A percentile compares a stretch with the other conserved stretches of the same genome.
Evolutionary conservation across 2,113 vertebrate genomes (phyloP).

Genomic region (Lasiurus cinereus): DNA sequence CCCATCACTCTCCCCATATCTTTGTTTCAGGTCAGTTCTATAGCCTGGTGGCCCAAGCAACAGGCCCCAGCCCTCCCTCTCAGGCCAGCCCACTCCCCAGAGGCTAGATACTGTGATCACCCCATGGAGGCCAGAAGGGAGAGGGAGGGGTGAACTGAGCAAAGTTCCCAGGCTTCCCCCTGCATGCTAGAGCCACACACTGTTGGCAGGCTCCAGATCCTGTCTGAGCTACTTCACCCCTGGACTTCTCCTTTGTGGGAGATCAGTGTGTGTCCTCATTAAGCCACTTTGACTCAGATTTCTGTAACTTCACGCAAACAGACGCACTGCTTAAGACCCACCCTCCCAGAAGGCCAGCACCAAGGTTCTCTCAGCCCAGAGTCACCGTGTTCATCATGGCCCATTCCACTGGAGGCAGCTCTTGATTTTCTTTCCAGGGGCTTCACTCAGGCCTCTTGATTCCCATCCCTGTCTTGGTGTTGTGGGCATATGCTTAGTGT

Average conservation of each 20-base stretch:
- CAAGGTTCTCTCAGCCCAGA: rapidly evolving
- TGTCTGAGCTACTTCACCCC: background rate
- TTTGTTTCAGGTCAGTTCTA: background rate
- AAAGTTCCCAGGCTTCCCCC: background rate
- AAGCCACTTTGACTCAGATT: background rate
- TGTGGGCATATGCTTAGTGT: background rate
- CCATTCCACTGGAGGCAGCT: no score
- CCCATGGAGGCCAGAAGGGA: background rate
- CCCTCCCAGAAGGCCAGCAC: background rate
- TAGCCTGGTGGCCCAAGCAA: background rate
- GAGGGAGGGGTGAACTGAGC: background rate
- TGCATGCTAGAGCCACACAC: background rate
- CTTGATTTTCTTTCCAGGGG: background rate
- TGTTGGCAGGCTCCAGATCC: background rate
- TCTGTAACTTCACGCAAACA: background rate
- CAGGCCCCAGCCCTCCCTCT: background rate
- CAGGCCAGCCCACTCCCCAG: background rate
- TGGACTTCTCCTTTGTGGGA: background rate
- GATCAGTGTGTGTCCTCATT: background rate
- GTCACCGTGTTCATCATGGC: background rate
- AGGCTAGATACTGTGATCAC: background rate
- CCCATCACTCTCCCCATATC: rapidly evolving
- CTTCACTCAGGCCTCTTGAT: background rate
- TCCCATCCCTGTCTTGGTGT: background rate
- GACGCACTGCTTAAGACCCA: background rate